These are phyloP conservation scores for Lagorchestes hirsutus DNA, from an alignment of 2,797 vertebrate genomes.

Conservation along the genomic window DNA sequence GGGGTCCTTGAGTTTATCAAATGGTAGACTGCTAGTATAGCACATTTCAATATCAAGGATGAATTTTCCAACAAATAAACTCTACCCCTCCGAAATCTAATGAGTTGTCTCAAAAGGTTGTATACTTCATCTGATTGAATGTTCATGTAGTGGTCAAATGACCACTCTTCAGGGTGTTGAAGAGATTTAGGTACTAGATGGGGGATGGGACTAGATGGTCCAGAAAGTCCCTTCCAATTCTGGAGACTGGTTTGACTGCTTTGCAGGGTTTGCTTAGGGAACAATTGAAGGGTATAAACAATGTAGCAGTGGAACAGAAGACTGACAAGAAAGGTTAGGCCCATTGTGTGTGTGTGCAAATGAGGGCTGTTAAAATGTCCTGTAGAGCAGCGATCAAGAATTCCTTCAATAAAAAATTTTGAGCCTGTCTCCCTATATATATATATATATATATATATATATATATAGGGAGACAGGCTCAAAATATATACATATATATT, in stretches of 20 bases:
- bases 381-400: background rate
- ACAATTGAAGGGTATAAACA: background rate
- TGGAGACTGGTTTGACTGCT: background rate
- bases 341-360: background rate
- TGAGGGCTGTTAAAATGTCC: background rate
- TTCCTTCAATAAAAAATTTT: background rate
- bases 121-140: background rate
- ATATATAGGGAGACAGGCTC: too few species aligned
- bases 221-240: too few species aligned
- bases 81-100: background rate
- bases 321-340: background rate
- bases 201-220: too few species aligned
- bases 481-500: background rate
- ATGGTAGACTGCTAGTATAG: background rate
- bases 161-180: too few species aligned
- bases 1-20: too few species aligned
- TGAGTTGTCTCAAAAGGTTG: background rate
- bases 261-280: background rate
- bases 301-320: background rate
- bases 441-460: too few species aligned
- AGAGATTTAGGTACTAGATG: too few species aligned
- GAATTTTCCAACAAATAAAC: background rate
- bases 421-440: background rate
- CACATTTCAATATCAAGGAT: background rate
- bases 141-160: background rate